Percentiles rank a stretch among this genome's conserved stretches.
Evolutionary conservation across 2,888 invertebrate species (phyloP).

Genomic region (Priocnemis perturbator): DNA sequence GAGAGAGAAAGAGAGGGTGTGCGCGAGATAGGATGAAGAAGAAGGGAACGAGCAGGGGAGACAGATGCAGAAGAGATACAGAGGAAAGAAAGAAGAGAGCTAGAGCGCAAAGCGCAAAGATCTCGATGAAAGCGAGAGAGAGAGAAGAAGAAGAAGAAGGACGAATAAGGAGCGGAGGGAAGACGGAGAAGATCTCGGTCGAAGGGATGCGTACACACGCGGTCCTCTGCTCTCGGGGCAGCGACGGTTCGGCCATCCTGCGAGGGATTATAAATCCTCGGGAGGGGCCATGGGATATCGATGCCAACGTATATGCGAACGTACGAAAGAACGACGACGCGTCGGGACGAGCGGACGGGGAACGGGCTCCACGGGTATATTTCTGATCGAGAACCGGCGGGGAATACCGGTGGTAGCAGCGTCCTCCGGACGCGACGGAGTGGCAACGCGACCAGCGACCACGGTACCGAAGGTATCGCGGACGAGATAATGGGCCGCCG

Average conservation of each 20-base stretch:
- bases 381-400: no score
- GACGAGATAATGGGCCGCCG: slow-evolving; percentile 1
- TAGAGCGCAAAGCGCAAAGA: no score
- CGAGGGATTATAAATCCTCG: slow-evolving; percentile 39
- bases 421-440: no score
- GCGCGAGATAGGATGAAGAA: slow-evolving; percentile 1
- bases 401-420: no score
- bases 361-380: neutral
- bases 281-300: slow-evolving; percentile 36
- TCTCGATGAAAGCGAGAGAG: no score
- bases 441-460: no score
- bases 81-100: no score
- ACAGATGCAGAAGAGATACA: neutral
- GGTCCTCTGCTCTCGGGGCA: slow-evolving; percentile 14
- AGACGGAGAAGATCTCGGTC: slow-evolving; percentile 10
- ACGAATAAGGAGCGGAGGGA: slow-evolving; percentile 9
- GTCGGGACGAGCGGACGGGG: slow-evolving; percentile 15
- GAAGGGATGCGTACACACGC: slow-evolving; percentile 43
- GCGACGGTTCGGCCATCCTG: slow-evolving; percentile 18
- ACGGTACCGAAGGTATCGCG: no score
- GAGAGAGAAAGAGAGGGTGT: neutral
- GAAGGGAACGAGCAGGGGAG: neutral
- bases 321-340: slow-evolving; percentile 7
- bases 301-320: slow-evolving; percentile 19
- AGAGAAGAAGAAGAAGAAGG: neutral